These are phyloP conservation scores for Volucella bombylans DNA, from an alignment of 2,888 invertebrate species.

Conservation along the genomic window DNA sequence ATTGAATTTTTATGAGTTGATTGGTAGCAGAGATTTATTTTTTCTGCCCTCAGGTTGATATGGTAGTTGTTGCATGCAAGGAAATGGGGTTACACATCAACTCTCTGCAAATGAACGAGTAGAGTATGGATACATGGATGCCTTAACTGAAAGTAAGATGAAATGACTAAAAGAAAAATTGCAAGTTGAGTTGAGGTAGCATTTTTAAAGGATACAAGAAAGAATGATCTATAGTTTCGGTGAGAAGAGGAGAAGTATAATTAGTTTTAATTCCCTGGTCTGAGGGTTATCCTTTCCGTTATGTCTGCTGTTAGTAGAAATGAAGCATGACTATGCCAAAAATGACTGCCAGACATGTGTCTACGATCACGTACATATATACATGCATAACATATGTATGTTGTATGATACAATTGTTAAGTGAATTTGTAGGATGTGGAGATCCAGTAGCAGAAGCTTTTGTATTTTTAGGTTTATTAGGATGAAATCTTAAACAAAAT, in stretches of 20 bases:
- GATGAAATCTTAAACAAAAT: neutral
- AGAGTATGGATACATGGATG: conserved; percentile 10
- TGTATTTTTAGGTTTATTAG: neutral
- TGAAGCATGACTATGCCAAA: conserved; percentile 61
- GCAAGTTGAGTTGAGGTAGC: conserved; percentile 32
- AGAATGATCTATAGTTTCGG: conserved; percentile 65
- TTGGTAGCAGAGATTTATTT: conserved; percentile 69
- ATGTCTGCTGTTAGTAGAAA: conserved; percentile 47
- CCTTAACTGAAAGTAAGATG: conserved; percentile 35
- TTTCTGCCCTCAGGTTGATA: conserved; percentile 63
- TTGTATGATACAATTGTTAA: conserved; percentile 16
- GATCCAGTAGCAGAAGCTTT: conserved; percentile 21
- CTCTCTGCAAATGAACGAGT: conserved; percentile 16
- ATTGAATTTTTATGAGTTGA: conserved; percentile 72
- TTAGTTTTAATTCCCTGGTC: conserved; percentile 59
- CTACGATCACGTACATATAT: neutral
- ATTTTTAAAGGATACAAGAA: conserved; percentile 43
- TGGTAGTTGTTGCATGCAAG: conserved; percentile 51
- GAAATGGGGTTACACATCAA: conserved; percentile 65
- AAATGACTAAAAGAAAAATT: conserved; percentile 27
- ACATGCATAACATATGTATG: conserved; percentile 4
- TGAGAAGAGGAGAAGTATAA: conserved; percentile 62
- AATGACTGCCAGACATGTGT: conserved; percentile 26
- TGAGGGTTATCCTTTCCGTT: conserved; percentile 16
- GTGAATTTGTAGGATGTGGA: conserved; percentile 5